Evolutionary conservation across 1,140 invertebrate species (phyloP), one percentile per base, ranked within the genome.

Genomic region (Aphelenchoides avenae): DNA sequence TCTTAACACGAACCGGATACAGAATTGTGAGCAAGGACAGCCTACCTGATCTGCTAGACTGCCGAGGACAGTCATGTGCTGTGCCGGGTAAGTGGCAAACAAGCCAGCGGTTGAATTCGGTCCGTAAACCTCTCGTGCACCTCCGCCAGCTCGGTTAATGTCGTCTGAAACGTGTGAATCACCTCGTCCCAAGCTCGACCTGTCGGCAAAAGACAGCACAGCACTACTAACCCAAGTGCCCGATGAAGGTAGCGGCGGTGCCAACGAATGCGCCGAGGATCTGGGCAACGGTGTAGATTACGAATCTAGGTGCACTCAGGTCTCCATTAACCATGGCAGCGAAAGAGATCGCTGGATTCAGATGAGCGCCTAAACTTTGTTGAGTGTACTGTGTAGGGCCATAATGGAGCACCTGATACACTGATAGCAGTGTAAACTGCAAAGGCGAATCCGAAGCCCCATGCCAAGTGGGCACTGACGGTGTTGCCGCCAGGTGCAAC

Each of bases 261-360:
- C 80, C 84, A 0, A 80, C 36, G 69, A 84, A 83, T 2, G 80
- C 79, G n/a, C 84, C 84, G 0, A 84, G 18, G 59, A 82, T 81
- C 68, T 85, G 84, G 5, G 78, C 83, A 11, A 80, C 9, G 41
- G 78, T 64, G 66, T 82, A 85, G 6, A 79, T 55, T 11, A 80
- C 76, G 9, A 83, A 75, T 61, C 82, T 80, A 34, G 42, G 39
- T 30, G 43, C 43, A 29, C 59, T 40, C 18, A 74, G 27, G 42
- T 62, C 57, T 22, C 81, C 80, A n/a, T 81, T 53, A 6, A 78
- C 36, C 0, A 80, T 76, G 57, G 81, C 66, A n/a, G 81, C 79
- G n/a, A 84, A 47, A 0, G 81, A 79, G 2, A 84, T 82, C 3
- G 82, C 81, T 15, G 83, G 83, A 66, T 84, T 84, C 11, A 84